Base-by-base conservation (phyloP, 2,797 vertebrate genomes). In the Hylomyscus alleni region DNA sequence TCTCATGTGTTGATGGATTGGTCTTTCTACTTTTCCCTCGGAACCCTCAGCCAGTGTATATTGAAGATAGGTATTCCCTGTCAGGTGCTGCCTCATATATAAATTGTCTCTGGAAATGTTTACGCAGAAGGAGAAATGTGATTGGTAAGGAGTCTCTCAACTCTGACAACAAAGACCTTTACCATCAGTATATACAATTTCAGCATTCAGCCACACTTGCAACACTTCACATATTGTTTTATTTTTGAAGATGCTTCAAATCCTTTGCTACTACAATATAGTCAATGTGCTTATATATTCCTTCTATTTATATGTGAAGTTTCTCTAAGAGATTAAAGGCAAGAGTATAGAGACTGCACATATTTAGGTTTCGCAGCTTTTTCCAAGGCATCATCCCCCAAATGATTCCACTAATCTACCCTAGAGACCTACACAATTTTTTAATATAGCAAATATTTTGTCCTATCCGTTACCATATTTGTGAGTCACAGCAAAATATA, bases 211-310 rank as follows among this genome's bases (percentile, higher is more conserved):
- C n/a, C 19, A 37, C 56, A 67, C 17, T 40, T 67, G 37, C 72
- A 40, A 40, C 15, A 93, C 73, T 93, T 93, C 77, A 90, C 56
- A 37, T 77, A 40, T 52, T 19, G 73, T 72, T 89, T 93, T 67
- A 56, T 44, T 31, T 31, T 95, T 76, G 65, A 75, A 93, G 89
- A 86, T 37, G 7, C 13, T 92, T 81, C 44, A 31, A 62, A 40
- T 72, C 22, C 12, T 84, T 89, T 88, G 54, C 11, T 85, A 8
- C 73, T 84, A 1, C 2, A 84, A 62, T 19, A 29, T 37, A 80
- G 19, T 58, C 3, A 89, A 10, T 5, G 14, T 75, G 4, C 72
- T 80, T 69, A n/a, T n/a, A 19, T 93, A 20, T 84, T 84, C 5
- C 73, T 89, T 72, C n/a, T 65, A 62, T 84, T 73, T 8, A 20